Evolutionary conservation across 1,140 invertebrate genomes (phyloP), one percentile per base, ranked within the genome.

Genomic region (Steinernema feltiae): DNA sequence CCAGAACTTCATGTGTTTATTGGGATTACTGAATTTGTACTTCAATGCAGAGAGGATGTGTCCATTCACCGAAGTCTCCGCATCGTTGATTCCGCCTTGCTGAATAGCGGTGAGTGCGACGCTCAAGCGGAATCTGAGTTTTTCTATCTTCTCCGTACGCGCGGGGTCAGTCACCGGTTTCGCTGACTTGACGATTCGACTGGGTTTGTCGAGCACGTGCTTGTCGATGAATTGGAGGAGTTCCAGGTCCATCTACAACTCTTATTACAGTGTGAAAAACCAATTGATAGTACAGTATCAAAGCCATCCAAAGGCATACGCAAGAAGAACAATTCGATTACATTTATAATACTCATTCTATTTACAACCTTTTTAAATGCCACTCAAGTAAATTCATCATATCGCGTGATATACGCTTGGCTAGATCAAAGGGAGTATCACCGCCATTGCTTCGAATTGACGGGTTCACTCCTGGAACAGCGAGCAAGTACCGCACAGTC

Each of bases 401-500:
- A 7, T 46, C 41, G 7, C n/a, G 7, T 7, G 41, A 46, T 46
- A 12, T 7, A 21, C 53, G 53, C 24, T 21, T 63, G 2, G 53
- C 53, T 12, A 63, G 53, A 27, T 63, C 53, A 27, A 15, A 63
- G 53, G 53, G 53, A 17, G 53, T 63, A 21, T 63, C 53, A 21
- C 53, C 53, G 24, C 12, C 53, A 3, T 27, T 27, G 53, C 3
- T 63, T 21, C 24, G 7, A 7, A 7, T 21, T 3, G 53, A 63
- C 7, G 53, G 7, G 24, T 63, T 63, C 7, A 27, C 24, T 63
- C 78, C 76, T 71, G 78, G 78, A 53, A 75, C 78, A 24, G 76
- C 74, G 1, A 80, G 72, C 1, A 80, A 41, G 48, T 79, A 76
- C 30, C 48, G 15, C 0, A 80, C 75, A 0, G 75, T 75, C 17